A percentile compares a stretch with the other conserved stretches of the same genome.
Conservation (phyloP, 37 sponge, comb jelly and placozoan genomes). For the Lycopodina hypogea region DNA sequence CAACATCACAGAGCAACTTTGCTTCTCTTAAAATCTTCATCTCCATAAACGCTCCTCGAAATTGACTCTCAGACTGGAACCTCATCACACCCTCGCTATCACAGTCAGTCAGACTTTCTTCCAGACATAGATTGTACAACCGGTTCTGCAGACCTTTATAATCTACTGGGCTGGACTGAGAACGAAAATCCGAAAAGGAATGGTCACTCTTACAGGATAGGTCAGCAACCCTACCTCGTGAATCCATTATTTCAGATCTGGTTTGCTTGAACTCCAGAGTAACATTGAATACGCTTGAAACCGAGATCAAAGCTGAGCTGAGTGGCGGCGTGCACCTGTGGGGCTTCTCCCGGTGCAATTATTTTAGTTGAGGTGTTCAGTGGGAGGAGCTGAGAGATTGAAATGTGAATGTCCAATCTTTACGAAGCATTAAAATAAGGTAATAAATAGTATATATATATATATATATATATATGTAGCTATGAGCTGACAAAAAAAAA, state of each 20-base stretch:
- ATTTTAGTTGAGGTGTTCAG: too few relatives aligned
- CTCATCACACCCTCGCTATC: slow-evolving; percentile 12
- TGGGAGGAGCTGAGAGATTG: too few relatives aligned
- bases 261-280: too few relatives aligned
- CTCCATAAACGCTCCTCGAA: slow-evolving; percentile 17
- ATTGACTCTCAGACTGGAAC: slow-evolving; percentile 20
- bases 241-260: neutral
- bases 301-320: too few relatives aligned
- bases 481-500: too few relatives aligned
- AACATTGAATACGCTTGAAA: too few relatives aligned
- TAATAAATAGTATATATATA: too few relatives aligned
- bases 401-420: too few relatives aligned
- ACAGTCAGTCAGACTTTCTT: neutral
- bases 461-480: too few relatives aligned
- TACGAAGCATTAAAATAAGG: too few relatives aligned
- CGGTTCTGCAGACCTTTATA: slow-evolving; percentile 7
- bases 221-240: neutral
- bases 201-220: neutral
- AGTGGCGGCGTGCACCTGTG: too few relatives aligned
- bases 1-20: slow-evolving; percentile 28
- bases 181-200: neutral
- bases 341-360: too few relatives aligned
- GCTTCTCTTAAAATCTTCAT: slow-evolving; percentile 8
- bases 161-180: slow-evolving; percentile 7
- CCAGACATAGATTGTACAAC: neutral